phyloP scores from a whole-genome alignment of 1,140 invertebrate genomes.

The Rhyzopertha dominica region DNA sequence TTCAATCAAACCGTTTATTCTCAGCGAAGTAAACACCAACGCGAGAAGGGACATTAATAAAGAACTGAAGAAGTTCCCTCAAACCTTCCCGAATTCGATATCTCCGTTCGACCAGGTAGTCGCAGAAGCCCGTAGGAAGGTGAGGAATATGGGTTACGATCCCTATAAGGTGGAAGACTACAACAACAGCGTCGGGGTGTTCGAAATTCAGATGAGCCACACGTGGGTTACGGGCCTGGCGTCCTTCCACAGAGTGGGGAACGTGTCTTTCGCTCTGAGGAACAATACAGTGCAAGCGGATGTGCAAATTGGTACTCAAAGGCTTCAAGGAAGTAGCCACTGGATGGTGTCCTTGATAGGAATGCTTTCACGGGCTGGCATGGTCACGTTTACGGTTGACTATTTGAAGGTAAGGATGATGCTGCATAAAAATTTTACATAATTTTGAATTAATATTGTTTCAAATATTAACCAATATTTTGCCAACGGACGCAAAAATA shows the following conservation, averaged over 20 bases:
- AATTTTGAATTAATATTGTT: too few species aligned
- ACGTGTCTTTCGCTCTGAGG: conserved; percentile 65
- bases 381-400: conserved; percentile 67
- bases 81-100: conserved; percentile 78
- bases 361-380: conserved; percentile 63
- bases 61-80: conserved; percentile 55
- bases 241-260: conserved; percentile 74
- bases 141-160: conserved; percentile 65
- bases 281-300: conserved; percentile 63
- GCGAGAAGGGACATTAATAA: conserved; percentile 52
- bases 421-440: too few species aligned
- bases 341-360: conserved; percentile 71
- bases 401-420: conserved; percentile 63
- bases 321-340: conserved; percentile 65
- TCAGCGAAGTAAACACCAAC: conserved; percentile 68
- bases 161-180: conserved; percentile 68
- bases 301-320: conserved; percentile 72
- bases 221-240: conserved; percentile 74
- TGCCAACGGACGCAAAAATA: too few species aligned
- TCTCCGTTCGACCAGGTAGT: conserved; percentile 77
- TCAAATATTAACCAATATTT: too few species aligned
- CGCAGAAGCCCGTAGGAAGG: conserved; percentile 64
- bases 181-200: conserved; percentile 62
- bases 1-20: conserved; percentile 76
- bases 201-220: conserved; percentile 60